phyloP scores from a whole-genome alignment of 2,797 vertebrate species.

The Tamandua tetradactyla region DNA sequence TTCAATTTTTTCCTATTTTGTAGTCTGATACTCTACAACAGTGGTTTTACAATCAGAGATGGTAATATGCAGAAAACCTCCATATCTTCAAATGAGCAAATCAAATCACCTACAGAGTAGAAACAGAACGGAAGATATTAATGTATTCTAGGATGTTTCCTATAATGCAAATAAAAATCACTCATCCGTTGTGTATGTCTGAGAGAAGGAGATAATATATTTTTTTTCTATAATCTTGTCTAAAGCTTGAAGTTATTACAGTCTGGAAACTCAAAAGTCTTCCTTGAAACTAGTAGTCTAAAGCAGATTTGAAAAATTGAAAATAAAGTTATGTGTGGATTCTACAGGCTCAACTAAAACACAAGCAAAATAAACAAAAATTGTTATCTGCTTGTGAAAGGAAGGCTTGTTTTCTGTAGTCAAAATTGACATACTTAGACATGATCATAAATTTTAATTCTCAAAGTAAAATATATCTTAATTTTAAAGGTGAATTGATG shows the following conservation, averaged over 20 bases:
- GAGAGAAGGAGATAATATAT: background rate
- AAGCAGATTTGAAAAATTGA: background rate
- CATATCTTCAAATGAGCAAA: background rate
- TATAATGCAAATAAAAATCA: background rate
- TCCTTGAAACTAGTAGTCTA: background rate
- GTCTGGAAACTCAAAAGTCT: background rate
- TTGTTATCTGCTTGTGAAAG: background rate
- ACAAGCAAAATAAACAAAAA: background rate
- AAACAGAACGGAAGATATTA: background rate
- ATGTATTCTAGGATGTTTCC: background rate
- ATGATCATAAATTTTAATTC: too few species aligned
- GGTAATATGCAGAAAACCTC: background rate
- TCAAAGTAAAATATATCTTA: too few species aligned
- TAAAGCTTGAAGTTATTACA: background rate
- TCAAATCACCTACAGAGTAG: background rate
- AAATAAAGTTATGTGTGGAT: background rate
- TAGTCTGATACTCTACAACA: background rate
- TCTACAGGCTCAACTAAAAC: background rate
- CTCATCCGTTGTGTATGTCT: background rate
- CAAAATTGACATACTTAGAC: background rate
- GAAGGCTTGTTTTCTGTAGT: background rate
- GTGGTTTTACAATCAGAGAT: background rate
- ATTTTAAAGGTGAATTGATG: too few species aligned
- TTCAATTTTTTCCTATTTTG: too few species aligned
- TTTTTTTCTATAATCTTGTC: background rate